These are phyloP conservation scores for Platysteira castanea DNA, from an alignment of 2,113 vertebrate species.

Conservation along the genomic window DNA sequence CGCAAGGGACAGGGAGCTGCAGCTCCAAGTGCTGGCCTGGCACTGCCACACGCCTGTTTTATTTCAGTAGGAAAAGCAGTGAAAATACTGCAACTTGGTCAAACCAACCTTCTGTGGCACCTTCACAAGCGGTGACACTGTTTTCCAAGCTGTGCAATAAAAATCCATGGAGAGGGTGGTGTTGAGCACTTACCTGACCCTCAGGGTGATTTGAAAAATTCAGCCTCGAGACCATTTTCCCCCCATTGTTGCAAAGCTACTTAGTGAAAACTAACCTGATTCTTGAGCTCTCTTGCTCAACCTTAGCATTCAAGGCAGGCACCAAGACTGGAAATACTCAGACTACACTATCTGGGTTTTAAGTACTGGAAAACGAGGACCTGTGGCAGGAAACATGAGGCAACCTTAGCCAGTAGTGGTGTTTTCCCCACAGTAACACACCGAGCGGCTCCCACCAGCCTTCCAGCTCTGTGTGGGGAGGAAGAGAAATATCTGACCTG, in stretches of 20 bases:
- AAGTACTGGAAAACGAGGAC: neutral
- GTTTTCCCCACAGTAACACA: neutral
- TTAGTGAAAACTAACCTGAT: neutral
- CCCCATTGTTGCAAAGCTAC: neutral
- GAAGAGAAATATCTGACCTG: neutral
- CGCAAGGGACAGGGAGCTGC: fast-evolving
- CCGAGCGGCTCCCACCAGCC: fast-evolving
- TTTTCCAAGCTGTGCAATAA: neutral
- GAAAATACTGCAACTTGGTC: neutral
- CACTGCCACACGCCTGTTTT: neutral
- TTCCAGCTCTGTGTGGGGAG: neutral
- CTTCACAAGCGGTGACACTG: neutral
- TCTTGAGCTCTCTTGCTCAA: neutral
- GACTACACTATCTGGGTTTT: neutral
- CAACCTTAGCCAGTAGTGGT: neutral
- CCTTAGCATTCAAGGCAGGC: neutral
- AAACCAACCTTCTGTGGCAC: neutral
- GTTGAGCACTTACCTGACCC: neutral
- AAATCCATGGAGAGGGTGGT: fast-evolving
- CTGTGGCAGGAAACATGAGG: neutral
- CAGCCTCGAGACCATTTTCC: neutral
- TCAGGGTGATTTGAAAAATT: neutral
- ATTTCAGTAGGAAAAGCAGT: neutral
- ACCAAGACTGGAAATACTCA: neutral
- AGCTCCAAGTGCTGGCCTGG: neutral